Conservation (phyloP, 2,797 vertebrate genomes). For the Phalloptychus januarius region DNA sequence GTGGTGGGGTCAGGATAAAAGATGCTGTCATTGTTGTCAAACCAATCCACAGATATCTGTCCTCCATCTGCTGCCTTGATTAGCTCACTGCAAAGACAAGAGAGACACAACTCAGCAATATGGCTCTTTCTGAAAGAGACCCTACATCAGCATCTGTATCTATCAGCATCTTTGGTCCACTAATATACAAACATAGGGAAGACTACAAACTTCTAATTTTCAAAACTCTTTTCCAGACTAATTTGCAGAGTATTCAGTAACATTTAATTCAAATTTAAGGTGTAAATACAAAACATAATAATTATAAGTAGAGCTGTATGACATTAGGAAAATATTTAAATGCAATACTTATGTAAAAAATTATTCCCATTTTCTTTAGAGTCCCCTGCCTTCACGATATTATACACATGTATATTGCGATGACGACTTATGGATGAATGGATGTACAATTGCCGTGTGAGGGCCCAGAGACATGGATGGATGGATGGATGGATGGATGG, state of each 20-base stretch:
- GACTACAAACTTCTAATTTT: neutral
- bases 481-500: neutral
- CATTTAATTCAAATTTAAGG: neutral
- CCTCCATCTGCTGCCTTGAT: slow-evolving; percentile 97
- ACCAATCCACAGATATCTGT: slow-evolving; percentile 99
- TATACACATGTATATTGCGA: neutral
- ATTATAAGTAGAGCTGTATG: neutral
- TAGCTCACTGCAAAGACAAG: slow-evolving; percentile 88
- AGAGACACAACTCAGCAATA: slow-evolving; percentile 40
- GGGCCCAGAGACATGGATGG: too few species aligned
- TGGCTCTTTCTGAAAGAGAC: slow-evolving; percentile 24
- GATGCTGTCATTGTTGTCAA: slow-evolving; percentile 90
- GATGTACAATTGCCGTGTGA: too few species aligned
- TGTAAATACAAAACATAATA: neutral
- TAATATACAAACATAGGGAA: slow-evolving; percentile 8
- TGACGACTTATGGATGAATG: neutral
- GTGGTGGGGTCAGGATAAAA: slow-evolving; percentile 84
- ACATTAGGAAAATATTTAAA: neutral
- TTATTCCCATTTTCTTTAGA: neutral
- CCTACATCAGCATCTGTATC: slow-evolving; percentile 5
- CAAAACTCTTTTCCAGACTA: neutral
- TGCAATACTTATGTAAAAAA: neutral
- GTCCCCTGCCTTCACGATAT: neutral
- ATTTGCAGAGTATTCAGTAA: neutral
- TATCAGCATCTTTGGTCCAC: neutral